These are phyloP conservation scores for Labeo rohita DNA, from an alignment of 2,113 vertebrate genomes.

Conservation along the genomic window DNA sequence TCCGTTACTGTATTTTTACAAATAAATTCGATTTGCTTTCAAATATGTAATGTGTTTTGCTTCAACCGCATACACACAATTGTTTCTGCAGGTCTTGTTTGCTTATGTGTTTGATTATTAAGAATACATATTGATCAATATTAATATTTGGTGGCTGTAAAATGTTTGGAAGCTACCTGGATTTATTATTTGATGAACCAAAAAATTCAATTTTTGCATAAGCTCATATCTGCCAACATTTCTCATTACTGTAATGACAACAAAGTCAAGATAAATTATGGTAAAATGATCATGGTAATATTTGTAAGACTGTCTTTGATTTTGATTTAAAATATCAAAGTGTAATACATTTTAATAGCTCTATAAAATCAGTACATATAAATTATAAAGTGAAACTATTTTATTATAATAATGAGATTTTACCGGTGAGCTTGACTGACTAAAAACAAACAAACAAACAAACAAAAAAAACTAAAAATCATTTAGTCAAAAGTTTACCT, in stretches of 20 bases:
- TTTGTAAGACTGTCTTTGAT: neutral
- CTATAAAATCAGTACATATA: neutral
- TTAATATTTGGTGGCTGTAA: neutral
- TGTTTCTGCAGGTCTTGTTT: neutral
- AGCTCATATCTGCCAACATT: no score
- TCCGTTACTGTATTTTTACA: slow-evolving; percentile 72
- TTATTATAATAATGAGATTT: no score
- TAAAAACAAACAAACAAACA: neutral
- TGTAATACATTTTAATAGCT: neutral
- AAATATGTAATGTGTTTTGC: neutral
- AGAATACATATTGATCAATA: no score
- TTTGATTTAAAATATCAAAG: neutral
- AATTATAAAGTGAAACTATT: neutral
- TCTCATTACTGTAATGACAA: no score
- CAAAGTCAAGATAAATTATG: no score
- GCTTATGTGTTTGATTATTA: neutral
- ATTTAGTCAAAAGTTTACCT: no score
- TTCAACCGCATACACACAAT: neutral
- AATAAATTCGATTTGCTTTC: slow-evolving; percentile 62
- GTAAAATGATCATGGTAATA: neutral
- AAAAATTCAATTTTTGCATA: neutral
- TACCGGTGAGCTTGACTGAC: neutral
- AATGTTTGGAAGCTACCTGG: neutral
- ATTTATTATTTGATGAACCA: neutral
- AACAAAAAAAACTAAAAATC: no score